Base-by-base conservation (phyloP, 2,888 invertebrate genomes). In the Pachymerium ferrugineum region DNA sequence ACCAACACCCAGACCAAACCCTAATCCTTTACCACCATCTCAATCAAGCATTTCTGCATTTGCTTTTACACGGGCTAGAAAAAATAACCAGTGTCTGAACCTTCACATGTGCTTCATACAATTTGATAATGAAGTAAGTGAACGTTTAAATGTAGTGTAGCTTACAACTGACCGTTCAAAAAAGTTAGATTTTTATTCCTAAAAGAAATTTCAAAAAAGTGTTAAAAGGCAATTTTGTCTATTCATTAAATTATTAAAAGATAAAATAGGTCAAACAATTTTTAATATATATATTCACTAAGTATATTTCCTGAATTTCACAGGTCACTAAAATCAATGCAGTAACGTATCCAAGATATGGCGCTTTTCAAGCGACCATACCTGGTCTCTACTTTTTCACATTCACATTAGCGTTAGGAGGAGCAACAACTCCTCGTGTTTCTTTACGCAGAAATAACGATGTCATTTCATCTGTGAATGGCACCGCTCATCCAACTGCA, bases 21-120 rank as follows among this genome's bases (percentile, higher is more conserved):
- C 72, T 3, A 19, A 71, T 30, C 72, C 47, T 6, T 25, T 25
- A 25, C 47, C 38, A 30, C 2, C 28, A 6, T 68, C 28, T 12
- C 68, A 19, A 30, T 3, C 68, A 68, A 68, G 25, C 25, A 5
- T 30, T n/a, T 19, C 25, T 30, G 30, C 30, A n/a, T 68, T 68
- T 68, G 28, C 68, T 28, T 30, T 68, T 1, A 68, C 29, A 2
- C 16, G 68, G 25, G 68, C 28, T 22, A 68, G 29, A 14, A 68
- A 68, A 68, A 68, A 68, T 28, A 68, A 68, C 28, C 29, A 68
- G 25, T 68, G 68, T 30, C 25, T 68, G n/a, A 68, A 68, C 25
- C 30, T 68, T 3, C 29, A 68, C 12, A 25, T 30, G 28, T 68
- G 68, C n/a, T 68, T 68, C 30, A 4, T 68, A n/a, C 68, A 68